phyloP scores from a whole-genome alignment of 2,888 invertebrate genomes.

The Noctua fimbriata region DNA sequence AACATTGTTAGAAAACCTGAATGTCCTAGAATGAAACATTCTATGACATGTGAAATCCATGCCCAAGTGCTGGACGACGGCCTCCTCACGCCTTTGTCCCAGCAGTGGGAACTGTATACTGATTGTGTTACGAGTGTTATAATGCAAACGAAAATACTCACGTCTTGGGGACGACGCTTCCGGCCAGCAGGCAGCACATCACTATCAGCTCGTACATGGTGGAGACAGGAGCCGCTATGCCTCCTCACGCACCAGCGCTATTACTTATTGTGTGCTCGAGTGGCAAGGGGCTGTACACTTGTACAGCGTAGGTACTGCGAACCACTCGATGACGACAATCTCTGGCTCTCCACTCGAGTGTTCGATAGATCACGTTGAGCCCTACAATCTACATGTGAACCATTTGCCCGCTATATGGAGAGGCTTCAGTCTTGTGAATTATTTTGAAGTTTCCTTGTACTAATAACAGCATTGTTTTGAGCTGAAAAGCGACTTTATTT shows the following conservation, averaged over 20 bases:
- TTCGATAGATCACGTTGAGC: constrained; percentile 38
- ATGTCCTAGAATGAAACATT: background rate
- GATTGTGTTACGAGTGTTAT: background rate
- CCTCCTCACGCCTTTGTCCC: background rate
- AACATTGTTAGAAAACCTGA: background rate
- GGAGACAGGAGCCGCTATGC: constrained; percentile 18
- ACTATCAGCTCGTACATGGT: constrained; percentile 29
- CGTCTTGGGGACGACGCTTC: constrained; percentile 14
- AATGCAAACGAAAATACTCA: constrained; percentile 28
- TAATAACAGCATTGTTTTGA: constrained; percentile 2
- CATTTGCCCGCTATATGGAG: constrained; percentile 21
- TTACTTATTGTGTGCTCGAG: constrained; percentile 36
- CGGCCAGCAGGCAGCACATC: constrained; percentile 37
- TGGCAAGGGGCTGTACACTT: background rate
- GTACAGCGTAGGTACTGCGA: constrained; percentile 7
- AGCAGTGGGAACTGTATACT: background rate
- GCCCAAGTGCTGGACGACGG: background rate
- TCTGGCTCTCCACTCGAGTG: constrained; percentile 28
- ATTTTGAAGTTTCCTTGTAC: constrained; percentile 25
- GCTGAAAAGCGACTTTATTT: background rate
- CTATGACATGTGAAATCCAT: background rate
- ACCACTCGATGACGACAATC: constrained; percentile 38
- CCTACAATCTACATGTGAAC: constrained; percentile 21
- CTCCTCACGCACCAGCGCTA: background rate
- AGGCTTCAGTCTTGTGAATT: constrained; percentile 28